Conservation (phyloP, 2,113 vertebrate species). For the Mohoua ochrocephala region DNA sequence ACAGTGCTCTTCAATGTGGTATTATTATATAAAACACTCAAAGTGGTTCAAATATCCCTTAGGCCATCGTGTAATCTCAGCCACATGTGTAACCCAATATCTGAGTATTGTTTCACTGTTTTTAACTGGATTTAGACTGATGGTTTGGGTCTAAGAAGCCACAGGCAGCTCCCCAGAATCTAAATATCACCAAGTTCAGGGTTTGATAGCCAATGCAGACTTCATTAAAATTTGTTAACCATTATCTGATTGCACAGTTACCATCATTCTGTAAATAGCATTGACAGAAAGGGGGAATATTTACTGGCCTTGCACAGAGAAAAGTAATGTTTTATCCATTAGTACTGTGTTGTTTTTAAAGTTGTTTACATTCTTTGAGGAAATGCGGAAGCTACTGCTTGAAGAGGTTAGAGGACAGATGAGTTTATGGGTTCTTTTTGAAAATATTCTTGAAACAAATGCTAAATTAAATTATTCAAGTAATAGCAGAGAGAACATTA, state of each 20-base stretch:
- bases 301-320: not conserved
- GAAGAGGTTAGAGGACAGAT: not conserved
- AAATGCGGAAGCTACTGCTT: not conserved
- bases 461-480: constrained; percentile 44
- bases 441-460: constrained; percentile 34
- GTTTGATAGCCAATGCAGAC: not conserved
- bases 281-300: not conserved
- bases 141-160: constrained; percentile 38
- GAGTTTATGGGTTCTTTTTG: constrained; percentile 33
- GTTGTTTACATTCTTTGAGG: constrained; percentile 46
- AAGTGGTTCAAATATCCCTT: constrained; percentile 52
- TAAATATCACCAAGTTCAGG: not conserved
- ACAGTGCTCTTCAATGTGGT: constrained; percentile 26
- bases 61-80: constrained; percentile 36
- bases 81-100: constrained; percentile 59
- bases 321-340: constrained; percentile 57
- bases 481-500: constrained; percentile 54
- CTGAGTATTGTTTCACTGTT: constrained; percentile 56
- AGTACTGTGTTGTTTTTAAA: constrained; percentile 6
- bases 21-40: constrained; percentile 57
- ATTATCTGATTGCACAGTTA: not conserved
- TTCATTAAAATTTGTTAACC: not conserved
- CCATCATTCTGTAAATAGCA: not conserved
- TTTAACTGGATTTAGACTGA: constrained; percentile 14
- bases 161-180: not conserved